phyloP scores from a whole-genome alignment of 1,140 invertebrate species.

The Calephelis virginiensis region DNA sequence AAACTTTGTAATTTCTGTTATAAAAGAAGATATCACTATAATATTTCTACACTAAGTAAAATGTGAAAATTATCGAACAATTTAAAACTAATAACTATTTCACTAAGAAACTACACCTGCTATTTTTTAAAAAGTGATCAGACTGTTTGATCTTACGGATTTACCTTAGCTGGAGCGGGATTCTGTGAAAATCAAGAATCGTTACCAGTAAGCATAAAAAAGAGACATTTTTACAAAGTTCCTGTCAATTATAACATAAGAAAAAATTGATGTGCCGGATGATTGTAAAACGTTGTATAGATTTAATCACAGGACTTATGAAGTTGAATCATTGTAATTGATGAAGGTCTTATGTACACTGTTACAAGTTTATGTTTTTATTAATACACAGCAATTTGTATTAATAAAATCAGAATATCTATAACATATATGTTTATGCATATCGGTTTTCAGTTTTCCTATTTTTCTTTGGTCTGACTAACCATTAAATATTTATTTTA shows the following conservation, averaged over 20 bases:
- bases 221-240: background rate
- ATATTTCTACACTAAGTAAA: background rate
- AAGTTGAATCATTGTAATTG: no score
- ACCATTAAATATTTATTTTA: background rate
- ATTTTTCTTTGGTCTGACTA: no score
- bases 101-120: background rate
- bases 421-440: no score
- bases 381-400: no score
- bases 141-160: constrained; percentile 25
- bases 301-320: no score
- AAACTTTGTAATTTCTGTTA: background rate
- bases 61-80: background rate
- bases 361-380: no score
- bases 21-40: background rate
- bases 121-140: background rate
- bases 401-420: no score
- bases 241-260: no score
- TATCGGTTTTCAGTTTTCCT: no score
- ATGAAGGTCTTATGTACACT: no score
- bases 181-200: constrained; percentile 63
- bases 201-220: constrained; percentile 19
- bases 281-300: no score
- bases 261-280: no score
- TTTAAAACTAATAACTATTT: constrained; percentile 1
- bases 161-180: constrained; percentile 72